Base-by-base conservation (phyloP, 2,113 vertebrate genomes). In the Hepsetus odoe region DNA sequence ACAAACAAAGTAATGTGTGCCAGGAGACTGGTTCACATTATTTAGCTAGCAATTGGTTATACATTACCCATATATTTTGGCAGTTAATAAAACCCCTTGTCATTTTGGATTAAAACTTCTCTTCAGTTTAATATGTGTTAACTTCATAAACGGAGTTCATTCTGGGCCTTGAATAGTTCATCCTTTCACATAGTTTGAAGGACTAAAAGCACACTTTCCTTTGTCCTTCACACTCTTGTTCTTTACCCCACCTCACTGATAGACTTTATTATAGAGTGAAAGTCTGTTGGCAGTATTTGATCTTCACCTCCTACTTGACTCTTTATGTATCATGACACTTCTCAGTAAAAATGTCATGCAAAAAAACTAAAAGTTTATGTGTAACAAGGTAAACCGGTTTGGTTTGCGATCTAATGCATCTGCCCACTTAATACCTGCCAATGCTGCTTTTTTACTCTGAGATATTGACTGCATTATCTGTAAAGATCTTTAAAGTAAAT, bases 251-350 rank as follows among this genome's bases (percentile, higher is more conserved):
- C 20, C 30, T 35, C 61, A 59, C 70, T 56, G 46, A 26, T 28
- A 59, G 40, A 38, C 7, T 26, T 55, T n/a, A n/a, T 62, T 42
- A 9, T 49, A 16, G 28, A 20, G 44, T 53, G 18, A 49, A 20
- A 22, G 58, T 33, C 12, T 49, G 73, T 51, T 65, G 44, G 73
- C 30, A 66, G 33, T n/a, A 49, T 76, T 18, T 75, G 42, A 5
- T 55, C 66, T 30, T 65, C 58, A 46, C 53, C 53, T 61, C 18
- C 30, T 0, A 0, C 78, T n/a, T 35, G 20, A 55, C 44, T 55
- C 30, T 46, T 58, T 32, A 35, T 1, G 30, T 59, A 53, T 49
- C 76, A 82, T 32, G 24, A 3, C 51, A 65, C 46, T 35, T 42
- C 32, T 40, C n/a, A 6, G 73, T 51, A 65, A 65, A 65, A 38